Evolutionary conservation across 2,888 invertebrate species (phyloP), one percentile per base, ranked within the genome.

Genomic region (Zhengitettix transpicula): DNA sequence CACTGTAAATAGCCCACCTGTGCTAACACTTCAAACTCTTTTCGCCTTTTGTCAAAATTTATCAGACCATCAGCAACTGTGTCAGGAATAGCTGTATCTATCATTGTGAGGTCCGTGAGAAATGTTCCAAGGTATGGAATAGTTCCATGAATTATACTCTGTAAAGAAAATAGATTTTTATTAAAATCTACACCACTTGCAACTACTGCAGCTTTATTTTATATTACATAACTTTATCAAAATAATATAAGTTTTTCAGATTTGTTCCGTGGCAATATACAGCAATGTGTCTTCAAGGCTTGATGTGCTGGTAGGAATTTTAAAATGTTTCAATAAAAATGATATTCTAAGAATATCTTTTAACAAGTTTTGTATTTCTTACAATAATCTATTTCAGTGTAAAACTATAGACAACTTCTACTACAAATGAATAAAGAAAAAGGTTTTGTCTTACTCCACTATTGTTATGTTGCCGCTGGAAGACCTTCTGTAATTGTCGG

Each of bases 71-170:
- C 89, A 54, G 83, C 81, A 17, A 73, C 71, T 72, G 82, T 83
- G 70, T 94, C 94, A 0, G 92, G 90, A 70, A 89, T 91, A 44
- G 97, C 97, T 14, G 96, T 92, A 75, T 99, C 96, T 68, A 98
- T 94, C 95, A 98, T 97, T 1, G 96, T 97, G 65, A 99, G 81
- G 75, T 99, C 99, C 3, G 98, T 99, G 60, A 99, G 78, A 74
- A 99, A 99, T 7, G 97, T 98, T 40, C 98, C 98, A 64, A 99
- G 77, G 71, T 97, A 99, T 14, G 99, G 99, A 69, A 98, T 94
- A 2, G 97, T 97, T 15, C 97, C 97, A 70, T 93, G 87, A 64
- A 88, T 89, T 66, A 90, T 89, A 63, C 84, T 85, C 76, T 76
- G 70, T n/a, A 66, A 69, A 63, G 63, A 40, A 61, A 61, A 61